phyloP scores from a whole-genome alignment of 2,113 vertebrate species.

The Porphyrio hochstetteri region DNA sequence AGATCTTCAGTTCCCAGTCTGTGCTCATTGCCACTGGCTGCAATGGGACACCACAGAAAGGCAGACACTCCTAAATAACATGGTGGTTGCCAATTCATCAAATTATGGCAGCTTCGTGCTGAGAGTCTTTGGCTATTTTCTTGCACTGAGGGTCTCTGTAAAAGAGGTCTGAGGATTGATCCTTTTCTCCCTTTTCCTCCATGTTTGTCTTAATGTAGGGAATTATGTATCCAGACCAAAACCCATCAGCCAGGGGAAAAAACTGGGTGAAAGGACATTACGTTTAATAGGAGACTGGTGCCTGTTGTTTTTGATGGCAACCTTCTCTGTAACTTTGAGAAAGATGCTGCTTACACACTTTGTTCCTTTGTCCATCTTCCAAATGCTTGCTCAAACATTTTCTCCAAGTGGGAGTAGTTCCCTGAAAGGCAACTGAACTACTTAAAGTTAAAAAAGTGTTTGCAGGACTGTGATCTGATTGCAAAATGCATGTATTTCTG shows the following conservation, averaged over 20 bases:
- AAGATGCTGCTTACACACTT: not conserved
- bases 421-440: not conserved
- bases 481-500: not conserved
- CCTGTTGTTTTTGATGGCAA: not conserved
- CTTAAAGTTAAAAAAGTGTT: not conserved
- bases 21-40: not conserved
- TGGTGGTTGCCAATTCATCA: not conserved
- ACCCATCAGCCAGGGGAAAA: not conserved
- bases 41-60: not conserved
- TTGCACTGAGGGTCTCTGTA: not conserved
- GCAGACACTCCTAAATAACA: not conserved
- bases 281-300: accelerated
- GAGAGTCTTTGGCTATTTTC: not conserved
- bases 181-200: not conserved
- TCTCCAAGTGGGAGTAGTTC: not conserved
- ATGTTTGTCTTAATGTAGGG: not conserved
- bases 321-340: not conserved
- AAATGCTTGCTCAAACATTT: not conserved
- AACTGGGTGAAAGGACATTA: not conserved
- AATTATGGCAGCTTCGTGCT: not conserved
- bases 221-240: not conserved
- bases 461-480: not conserved
- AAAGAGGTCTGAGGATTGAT: not conserved
- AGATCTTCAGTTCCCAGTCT: not conserved
- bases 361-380: not conserved